Percentiles rank a stretch among this genome's conserved stretches.
phyloP scores from a whole-genome alignment of 2,888 invertebrate species.

The Tetragonula carbonaria region DNA sequence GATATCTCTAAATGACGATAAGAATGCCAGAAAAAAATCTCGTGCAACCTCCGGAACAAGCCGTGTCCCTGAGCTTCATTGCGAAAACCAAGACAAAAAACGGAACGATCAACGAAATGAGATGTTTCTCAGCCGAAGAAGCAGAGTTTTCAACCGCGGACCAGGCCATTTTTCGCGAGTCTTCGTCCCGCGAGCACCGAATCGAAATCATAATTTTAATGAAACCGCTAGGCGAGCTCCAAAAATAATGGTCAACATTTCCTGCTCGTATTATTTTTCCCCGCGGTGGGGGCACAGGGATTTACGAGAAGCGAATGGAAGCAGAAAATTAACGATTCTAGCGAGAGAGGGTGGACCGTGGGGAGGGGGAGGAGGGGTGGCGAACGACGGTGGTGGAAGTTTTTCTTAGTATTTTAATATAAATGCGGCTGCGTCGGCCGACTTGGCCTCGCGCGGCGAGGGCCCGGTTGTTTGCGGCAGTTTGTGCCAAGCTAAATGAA shows the following conservation, averaged over 20 bases:
- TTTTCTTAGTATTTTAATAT: slow-evolving; percentile 84
- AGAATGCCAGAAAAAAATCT: neutral
- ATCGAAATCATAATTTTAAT: slow-evolving; percentile 77
- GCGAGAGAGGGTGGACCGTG: slow-evolving; percentile 50
- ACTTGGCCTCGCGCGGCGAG: slow-evolving; percentile 73
- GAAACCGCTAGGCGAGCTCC: slow-evolving; percentile 76
- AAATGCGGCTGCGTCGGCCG: slow-evolving; percentile 80
- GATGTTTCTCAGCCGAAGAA: neutral
- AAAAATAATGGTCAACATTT: slow-evolving; percentile 84
- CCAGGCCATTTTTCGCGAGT: neutral
- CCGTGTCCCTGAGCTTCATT: neutral
- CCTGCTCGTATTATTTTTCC: slow-evolving; percentile 83
- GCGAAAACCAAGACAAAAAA: neutral
- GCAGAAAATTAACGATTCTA: slow-evolving; percentile 84
- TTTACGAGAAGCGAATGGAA: slow-evolving; percentile 84
- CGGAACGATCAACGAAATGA: neutral
- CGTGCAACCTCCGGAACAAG: neutral
- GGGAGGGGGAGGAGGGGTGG: slow-evolving; percentile 53
- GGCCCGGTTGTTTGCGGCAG: slow-evolving; percentile 83
- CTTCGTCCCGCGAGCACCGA: slow-evolving; percentile 20
- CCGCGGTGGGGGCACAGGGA: slow-evolving; percentile 75
- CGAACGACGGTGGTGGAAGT: slow-evolving; percentile 73
- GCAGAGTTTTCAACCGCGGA: neutral
- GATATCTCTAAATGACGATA: no score
- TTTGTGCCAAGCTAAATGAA: slow-evolving; percentile 84